phyloP scores from a whole-genome alignment of 2,797 vertebrate species.

The Manis pentadactyla region DNA sequence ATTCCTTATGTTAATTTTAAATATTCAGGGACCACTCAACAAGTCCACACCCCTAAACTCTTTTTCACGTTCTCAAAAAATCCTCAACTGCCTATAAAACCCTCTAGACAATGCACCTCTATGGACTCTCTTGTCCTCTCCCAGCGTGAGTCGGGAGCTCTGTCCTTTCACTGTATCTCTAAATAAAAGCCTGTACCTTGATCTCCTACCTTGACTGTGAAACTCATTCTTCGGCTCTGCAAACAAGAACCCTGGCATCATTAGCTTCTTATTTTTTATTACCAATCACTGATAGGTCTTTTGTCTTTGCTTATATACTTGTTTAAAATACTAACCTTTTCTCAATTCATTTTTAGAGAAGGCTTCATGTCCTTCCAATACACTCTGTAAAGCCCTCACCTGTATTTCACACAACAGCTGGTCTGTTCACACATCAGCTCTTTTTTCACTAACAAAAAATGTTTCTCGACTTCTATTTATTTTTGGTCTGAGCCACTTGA shows the following conservation, averaged over 20 bases:
- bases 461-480: not conserved
- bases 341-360: not conserved
- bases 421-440: not conserved
- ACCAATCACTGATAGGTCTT: not conserved
- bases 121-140: not conserved
- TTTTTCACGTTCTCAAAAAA: no score
- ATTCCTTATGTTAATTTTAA: no score
- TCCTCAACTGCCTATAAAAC: no score
- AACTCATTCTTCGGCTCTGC: no score
- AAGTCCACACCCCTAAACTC: no score
- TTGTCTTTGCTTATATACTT: not conserved
- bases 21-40: no score
- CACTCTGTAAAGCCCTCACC: not conserved
- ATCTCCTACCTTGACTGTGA: no score
- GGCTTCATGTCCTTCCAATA: not conserved
- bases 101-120: no score
- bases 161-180: no score
- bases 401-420: not conserved
- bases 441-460: not conserved
- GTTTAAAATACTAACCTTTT: constrained; percentile 7
- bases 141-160: no score
- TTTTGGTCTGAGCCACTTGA: not conserved
- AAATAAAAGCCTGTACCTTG: no score
- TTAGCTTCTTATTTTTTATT: constrained; percentile 4
- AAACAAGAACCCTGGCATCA: no score